Evolutionary conservation across 1,140 invertebrate species (phyloP).

Genomic region (Drosophila kohkoa): DNA sequence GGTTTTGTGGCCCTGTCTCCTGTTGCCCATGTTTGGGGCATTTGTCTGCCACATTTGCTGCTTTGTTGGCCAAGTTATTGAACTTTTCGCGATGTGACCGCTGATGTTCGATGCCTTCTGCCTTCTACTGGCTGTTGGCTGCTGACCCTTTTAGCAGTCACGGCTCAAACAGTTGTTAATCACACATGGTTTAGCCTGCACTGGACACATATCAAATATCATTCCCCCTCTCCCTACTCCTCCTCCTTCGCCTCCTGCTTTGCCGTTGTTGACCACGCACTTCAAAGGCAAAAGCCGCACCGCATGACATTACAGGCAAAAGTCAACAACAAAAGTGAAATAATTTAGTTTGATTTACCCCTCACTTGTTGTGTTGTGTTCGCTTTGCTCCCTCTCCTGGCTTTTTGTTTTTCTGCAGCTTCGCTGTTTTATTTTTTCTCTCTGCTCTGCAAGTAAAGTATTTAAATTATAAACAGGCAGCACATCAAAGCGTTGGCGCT

Average conservation of each 20-base stretch:
- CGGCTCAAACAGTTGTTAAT: conserved; percentile 59
- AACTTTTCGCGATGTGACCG: conserved; percentile 25
- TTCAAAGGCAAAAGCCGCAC: conserved; percentile 68
- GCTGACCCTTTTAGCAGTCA: conserved; percentile 46
- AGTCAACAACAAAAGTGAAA: conserved; percentile 55
- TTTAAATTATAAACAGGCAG: conserved; percentile 79
- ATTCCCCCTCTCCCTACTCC: conserved; percentile 17
- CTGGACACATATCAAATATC: conserved; percentile 72
- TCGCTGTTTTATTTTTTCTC: conserved; percentile 30
- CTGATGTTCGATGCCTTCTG: neutral
- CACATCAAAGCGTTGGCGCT: conserved; percentile 50
- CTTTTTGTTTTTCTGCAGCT: conserved; percentile 27
- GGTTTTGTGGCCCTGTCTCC: conserved; percentile 6
- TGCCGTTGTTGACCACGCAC: conserved; percentile 17
- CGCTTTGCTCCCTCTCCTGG: neutral
- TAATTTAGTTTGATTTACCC: conserved; percentile 58
- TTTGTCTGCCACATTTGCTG: conserved; percentile 31
- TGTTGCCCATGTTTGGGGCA: conserved; percentile 1
- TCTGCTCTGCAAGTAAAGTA: conserved; percentile 57
- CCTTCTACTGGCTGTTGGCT: neutral
- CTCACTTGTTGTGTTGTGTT: neutral
- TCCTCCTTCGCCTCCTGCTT: no score
- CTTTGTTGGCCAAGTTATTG: conserved; percentile 55
- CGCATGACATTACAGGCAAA: conserved; percentile 65
- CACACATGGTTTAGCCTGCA: conserved; percentile 66